Evolutionary conservation across 2,113 vertebrate species (phyloP), one percentile per base, ranked within the genome.

Genomic region (Gyps fulvus): DNA sequence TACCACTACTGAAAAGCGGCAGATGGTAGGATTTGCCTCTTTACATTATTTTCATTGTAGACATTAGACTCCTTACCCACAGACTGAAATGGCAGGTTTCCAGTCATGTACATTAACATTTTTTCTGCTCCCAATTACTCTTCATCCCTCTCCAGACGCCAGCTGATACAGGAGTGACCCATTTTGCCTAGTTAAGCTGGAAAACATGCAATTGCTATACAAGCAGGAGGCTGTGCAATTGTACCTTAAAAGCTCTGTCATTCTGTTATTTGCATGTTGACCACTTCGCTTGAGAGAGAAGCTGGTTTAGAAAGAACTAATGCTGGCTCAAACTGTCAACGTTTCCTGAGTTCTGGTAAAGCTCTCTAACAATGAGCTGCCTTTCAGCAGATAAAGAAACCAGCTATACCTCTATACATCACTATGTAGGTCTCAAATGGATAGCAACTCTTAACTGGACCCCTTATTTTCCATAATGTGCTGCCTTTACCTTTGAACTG

Each of bases 111-210:
- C 65, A 67, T 73, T 23, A 93, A 63, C 45, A 10, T 82, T 73
- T 95, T 96, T 96, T 76, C 89, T 96, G 65, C 87, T 97, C 65
- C 77, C 78, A 91, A 85, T 90, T 92, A 92, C 47, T 85, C 79
- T 79, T 94, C 83, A 94, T 83, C 92, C 94, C 76, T 86, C 55
- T 83, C 62, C 92, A 97, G 89, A 97, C 85, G 96, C 66, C 76
- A 96, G 95, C 92, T 96, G 84, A 97, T 91, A 73, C 34, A 95
- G 84, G 92, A 95, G 58, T 97, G 96, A 97, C 97, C 97, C 92
- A 96, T 96, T 98, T 97, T 97, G 96, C 91, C 83, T 84, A 59
- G 85, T 95, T 90, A 94, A 95, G 95, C 95, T 95, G 93, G 79
- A 92, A 94, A 95, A 89, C 80, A 67, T 47, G 42, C 54, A 88